Base-by-base conservation (phyloP, 1,140 invertebrate genomes). In the Conopomorpha cramerella region DNA sequence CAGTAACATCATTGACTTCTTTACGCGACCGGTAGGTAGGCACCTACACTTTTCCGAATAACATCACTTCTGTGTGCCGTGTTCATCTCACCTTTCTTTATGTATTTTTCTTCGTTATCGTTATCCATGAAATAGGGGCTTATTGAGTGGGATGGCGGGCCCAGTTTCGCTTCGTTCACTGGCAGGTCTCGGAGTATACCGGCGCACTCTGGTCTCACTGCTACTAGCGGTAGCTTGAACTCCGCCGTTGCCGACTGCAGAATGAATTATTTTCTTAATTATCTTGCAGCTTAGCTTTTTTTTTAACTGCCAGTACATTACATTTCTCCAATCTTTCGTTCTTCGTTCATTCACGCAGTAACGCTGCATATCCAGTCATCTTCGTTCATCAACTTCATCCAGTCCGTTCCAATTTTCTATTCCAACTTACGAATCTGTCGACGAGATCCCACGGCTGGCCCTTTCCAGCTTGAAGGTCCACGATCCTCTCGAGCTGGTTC, bases 121-220 rank as follows among this genome's bases (percentile, higher is more conserved):
- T 84, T 81, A 30, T 86, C 81, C 78, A 87, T 83, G 55, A 87
- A 88, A 48, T 86, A 87, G 0, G 86, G 86, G 7, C 79, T 77
- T n/a, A 80, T 73, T 34, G 84, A 81, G 41, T 82, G 72, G 2
- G 46, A 34, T 30, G 77, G 56, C 36, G 85, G 80, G 39, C 68
- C 56, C 17, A 81, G 30, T 34, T 77, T 80, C 30, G 76, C 72
- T 50, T 86, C 84, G 34, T 81, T 80, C 49, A 80, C 58, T 2
- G 80, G 67, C 26, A 84, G 53, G 48, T 81, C 80, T 33, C 80
- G 74, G 42, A 82, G 67, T 27, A 86, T 76, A 3, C 81, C 84
- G 3, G 80, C 80, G 42, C 80, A 82, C 63, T 87, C 84, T 10
- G 84, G 84, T 23, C 83, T 71, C 0, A 89, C 86, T 11, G 79